Evolutionary conservation across 2,113 vertebrate species (phyloP), one percentile per base, ranked within the genome.

Genomic region (Pseudonaja textilis): DNA sequence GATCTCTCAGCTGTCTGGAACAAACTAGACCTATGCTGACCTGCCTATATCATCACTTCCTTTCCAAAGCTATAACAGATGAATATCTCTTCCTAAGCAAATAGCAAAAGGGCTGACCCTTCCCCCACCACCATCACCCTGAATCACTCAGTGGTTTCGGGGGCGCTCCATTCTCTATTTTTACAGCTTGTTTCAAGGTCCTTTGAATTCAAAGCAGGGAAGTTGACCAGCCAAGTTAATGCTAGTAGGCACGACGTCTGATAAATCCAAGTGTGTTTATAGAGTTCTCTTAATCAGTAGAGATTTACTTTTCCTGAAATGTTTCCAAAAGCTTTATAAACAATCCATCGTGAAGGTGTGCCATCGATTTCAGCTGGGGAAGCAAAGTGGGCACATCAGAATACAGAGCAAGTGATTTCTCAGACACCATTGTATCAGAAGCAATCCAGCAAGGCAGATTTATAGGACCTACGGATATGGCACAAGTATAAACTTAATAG

Each of bases 11-110:
- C 93, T 97, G 95, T 93, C 95, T 64, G 4, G 92, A 93, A 92
- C 95, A 90, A 57, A 74, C 90, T 93, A 92, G 96, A 95, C 93
- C 89, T 93, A 94, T 94, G 95, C 92, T 90, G 91, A 95, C 93
- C 54, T 0, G 91, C 91, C 94, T 94, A 92, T 90, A 94, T 97
- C 96, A 96, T 95, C 95, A 92, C 92, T 95, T 91, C 74, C 95
- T 96, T 90, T 90, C 92, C 10, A 3, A 47, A 18, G 91, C 12
- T n/a, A 93, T 91, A 93, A 93, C 85, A 95, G 96, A 94, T 92
- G 86, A 90, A 89, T 94, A 96, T 95, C 94, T 96, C 91, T 95
- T 96, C 93, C 96, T 96, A 96, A 97, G 94, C 93, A 97, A 96
- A 96, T 29, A 97, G 64, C 92, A 94, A 86, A 91, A 94, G 90